Percentiles rank a stretch among this genome's conserved stretches.
These are phyloP conservation scores for Eonycteris spelaea DNA, from an alignment of 2,113 vertebrate species.

Conservation along the genomic window DNA sequence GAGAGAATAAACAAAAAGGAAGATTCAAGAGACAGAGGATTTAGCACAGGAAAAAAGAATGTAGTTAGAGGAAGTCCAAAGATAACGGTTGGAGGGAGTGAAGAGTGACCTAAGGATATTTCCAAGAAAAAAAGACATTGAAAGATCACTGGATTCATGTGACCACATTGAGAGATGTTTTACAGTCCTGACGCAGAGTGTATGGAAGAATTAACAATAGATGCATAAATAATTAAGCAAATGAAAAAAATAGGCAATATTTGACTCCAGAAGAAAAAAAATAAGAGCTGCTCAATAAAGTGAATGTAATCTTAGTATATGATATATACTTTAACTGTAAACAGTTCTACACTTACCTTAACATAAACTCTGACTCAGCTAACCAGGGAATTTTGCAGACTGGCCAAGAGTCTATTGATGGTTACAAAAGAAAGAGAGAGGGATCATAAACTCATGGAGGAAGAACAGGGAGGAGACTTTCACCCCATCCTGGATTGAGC, in stretches of 20 bases:
- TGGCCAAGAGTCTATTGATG: background rate
- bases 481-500: background rate
- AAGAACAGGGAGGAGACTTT: background rate
- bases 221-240: background rate
- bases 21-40: background rate
- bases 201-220: background rate
- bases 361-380: background rate
- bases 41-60: background rate
- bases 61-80: background rate
- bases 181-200: background rate
- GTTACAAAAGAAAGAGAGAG: background rate
- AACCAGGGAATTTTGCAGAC: background rate
- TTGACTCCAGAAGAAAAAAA: background rate
- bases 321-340: background rate
- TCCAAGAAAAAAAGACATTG: background rate
- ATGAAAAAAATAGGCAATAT: background rate
- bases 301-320: background rate
- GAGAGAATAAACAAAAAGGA: background rate
- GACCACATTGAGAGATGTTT: background rate
- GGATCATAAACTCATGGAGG: background rate
- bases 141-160: background rate
- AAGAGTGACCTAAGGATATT: background rate
- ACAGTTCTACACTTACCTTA: background rate
- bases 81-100: background rate
- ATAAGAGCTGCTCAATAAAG: background rate